Conservation (phyloP, 2,888 invertebrate species). For the Parthenolecanium corni region DNA sequence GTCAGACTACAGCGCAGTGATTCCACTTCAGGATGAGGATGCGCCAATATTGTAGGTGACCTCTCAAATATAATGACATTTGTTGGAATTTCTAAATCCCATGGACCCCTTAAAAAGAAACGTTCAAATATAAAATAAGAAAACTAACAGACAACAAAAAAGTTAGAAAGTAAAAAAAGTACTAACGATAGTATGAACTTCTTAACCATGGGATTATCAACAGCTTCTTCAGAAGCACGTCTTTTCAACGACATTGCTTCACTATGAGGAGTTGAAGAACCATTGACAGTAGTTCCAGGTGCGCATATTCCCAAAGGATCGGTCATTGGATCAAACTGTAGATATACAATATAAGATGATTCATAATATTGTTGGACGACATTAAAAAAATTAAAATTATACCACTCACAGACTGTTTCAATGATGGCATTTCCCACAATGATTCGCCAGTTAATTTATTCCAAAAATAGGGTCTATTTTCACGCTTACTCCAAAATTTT, state of each 20-base stretch:
- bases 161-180: constrained; percentile 3
- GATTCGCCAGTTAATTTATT: constrained; percentile 91
- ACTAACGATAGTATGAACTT: constrained; percentile 67
- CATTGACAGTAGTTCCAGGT: constrained; percentile 38
- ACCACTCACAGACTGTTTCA: constrained; percentile 45
- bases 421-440: constrained; percentile 90
- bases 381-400: neutral
- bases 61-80: constrained; percentile 84
- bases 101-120: constrained; percentile 53
- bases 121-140: neutral
- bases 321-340: constrained; percentile 73
- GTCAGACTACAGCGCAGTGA: constrained; percentile 69
- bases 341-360: too few relatives aligned
- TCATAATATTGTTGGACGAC: neutral
- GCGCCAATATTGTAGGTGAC: constrained; percentile 69
- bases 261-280: constrained; percentile 32
- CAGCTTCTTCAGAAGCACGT: constrained; percentile 63
- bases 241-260: constrained; percentile 48
- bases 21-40: constrained; percentile 91
- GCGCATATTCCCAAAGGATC: constrained; percentile 75
- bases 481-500: constrained; percentile 91
- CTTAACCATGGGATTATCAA: constrained; percentile 63
- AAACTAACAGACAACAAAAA: constrained; percentile 15
- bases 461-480: constrained; percentile 92
- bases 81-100: constrained; percentile 87